Base-by-base conservation (phyloP, 2,888 invertebrate genomes). In the Therioaphis trifolii region DNA sequence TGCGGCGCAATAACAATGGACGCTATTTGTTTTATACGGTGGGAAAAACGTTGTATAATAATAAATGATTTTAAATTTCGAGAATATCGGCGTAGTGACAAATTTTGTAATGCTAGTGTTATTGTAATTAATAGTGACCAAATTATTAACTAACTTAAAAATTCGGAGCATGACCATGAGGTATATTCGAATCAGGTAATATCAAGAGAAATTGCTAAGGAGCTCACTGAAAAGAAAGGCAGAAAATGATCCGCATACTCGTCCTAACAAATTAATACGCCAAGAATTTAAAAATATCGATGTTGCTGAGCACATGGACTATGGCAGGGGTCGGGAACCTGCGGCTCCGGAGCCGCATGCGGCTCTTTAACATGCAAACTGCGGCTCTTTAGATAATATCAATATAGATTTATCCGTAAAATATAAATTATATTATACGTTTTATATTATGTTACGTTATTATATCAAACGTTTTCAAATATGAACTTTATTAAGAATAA, bases 21-120 rank as follows among this genome's bases (percentile, higher is more conserved):
- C 27, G 61, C 27, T 61, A 27, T 61, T 61, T 27, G 27, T 15
- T 61, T 27, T 14, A 61, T 27, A 24, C 61, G 0, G 27, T 27
- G 61, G 27, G 27, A 61, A 61, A 61, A 61, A 14, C 61, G 61
- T 61, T 61, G 63, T 63, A 29, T 7, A 63, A 63, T 29, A 29
- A 15, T 63, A 7, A 63, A 63, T 5, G 18, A 63, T 5, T 63
- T 63, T 5, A 63, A 63, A 29, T 29, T 15, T 63, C 63, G 63
- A 63, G 63, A 63, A 18, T 63, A 63, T 63, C 14, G 29, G 43
- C 0, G 58, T 58, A 58, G 3, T 58, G 24, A 58, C 11, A 58
- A 58, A 27, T 24, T 24, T 58, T 58, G 24, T 27, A 58, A 58
- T 58, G 24, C 58, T 58, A 58, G 24, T 24, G 4, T 24, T 24